A percentile compares a stretch with the other conserved stretches of the same genome.
These are phyloP conservation scores for Apostichopus parvimensis DNA, from an alignment of 35 echinoderm and acorn worm genomes.

Conservation along the genomic window DNA sequence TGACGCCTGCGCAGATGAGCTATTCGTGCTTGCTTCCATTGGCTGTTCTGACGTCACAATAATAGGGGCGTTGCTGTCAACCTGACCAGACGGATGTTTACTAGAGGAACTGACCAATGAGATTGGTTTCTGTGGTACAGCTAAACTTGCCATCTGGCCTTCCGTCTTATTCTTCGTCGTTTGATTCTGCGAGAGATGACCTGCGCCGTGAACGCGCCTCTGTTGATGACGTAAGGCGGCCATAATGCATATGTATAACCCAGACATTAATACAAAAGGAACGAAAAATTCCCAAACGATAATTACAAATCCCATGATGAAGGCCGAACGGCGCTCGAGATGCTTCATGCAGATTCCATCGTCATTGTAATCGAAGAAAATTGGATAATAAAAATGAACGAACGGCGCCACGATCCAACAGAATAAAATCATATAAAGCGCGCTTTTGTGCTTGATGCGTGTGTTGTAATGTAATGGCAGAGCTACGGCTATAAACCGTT, in stretches of 20 bases:
- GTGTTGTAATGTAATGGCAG: slow-evolving; percentile 65
- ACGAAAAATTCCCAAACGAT: slow-evolving; percentile 72
- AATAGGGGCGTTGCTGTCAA: background rate
- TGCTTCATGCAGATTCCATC: slow-evolving; percentile 52
- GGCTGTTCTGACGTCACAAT: slow-evolving; percentile 14
- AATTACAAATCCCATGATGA: slow-evolving; percentile 56
- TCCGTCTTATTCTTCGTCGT: background rate
- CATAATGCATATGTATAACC: slow-evolving; percentile 57
- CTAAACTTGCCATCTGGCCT: slow-evolving; percentile 22
- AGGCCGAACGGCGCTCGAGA: background rate
- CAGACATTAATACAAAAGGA: slow-evolving; percentile 59
- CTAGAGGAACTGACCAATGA: slow-evolving; percentile 1
- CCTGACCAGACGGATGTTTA: background rate
- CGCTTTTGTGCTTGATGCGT: slow-evolving; percentile 22
- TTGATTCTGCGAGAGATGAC: background rate
- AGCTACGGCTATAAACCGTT: slow-evolving; percentile 74
- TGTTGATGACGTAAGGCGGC: slow-evolving; percentile 39
- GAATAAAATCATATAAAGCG: slow-evolving; percentile 54
- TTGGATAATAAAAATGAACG: slow-evolving; percentile 65
- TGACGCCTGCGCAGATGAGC: slow-evolving; percentile 4
- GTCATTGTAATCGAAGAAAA: slow-evolving; percentile 54
- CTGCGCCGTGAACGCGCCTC: slow-evolving; percentile 2
- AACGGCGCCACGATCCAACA: slow-evolving; percentile 67
- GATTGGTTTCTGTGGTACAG: slow-evolving; percentile 20
- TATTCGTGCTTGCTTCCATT: background rate